Evolutionary conservation across 1,140 invertebrate species (phyloP).

Genomic region (Hycleus phaleratus): DNA sequence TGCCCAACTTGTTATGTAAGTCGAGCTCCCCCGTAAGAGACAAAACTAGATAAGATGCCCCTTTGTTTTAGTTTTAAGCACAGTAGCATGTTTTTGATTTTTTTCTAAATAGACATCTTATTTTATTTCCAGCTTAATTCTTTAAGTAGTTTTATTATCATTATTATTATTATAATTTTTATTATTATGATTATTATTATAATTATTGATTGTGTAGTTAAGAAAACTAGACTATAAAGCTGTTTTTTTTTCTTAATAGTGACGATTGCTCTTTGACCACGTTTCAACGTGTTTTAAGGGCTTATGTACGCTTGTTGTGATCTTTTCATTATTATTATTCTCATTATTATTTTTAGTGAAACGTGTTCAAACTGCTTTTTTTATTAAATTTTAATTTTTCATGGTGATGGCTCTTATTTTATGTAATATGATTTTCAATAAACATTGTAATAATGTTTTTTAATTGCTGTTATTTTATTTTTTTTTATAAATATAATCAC

Average conservation of each 20-base stretch:
- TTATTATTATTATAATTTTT: constrained; percentile 21
- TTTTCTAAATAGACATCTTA: constrained; percentile 12
- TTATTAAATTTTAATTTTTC: constrained; percentile 13
- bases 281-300: background rate
- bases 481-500: constrained; percentile 14
- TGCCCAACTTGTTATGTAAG: constrained; percentile 39
- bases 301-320: constrained; percentile 1
- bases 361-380: constrained; percentile 23
- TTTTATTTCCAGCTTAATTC: constrained; percentile 23
- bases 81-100: constrained; percentile 29
- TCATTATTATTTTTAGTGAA: background rate
- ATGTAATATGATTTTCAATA: constrained; percentile 36
- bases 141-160: constrained; percentile 22
- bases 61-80: constrained; percentile 30
- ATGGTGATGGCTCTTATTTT: constrained; percentile 36
- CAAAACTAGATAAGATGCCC: background rate
- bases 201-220: constrained; percentile 25
- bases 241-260: constrained; percentile 18
- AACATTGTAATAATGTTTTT: constrained; percentile 38
- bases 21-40: background rate
- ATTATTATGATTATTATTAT: constrained; percentile 15
- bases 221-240: constrained; percentile 18
- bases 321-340: constrained; percentile 2
- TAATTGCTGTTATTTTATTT: constrained; percentile 36
- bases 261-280: constrained; percentile 10